Percentiles rank a stretch among this genome's conserved stretches.
These are phyloP conservation scores for Ophion obscuratus DNA, from an alignment of 2,888 invertebrate genomes.

Conservation along the genomic window DNA sequence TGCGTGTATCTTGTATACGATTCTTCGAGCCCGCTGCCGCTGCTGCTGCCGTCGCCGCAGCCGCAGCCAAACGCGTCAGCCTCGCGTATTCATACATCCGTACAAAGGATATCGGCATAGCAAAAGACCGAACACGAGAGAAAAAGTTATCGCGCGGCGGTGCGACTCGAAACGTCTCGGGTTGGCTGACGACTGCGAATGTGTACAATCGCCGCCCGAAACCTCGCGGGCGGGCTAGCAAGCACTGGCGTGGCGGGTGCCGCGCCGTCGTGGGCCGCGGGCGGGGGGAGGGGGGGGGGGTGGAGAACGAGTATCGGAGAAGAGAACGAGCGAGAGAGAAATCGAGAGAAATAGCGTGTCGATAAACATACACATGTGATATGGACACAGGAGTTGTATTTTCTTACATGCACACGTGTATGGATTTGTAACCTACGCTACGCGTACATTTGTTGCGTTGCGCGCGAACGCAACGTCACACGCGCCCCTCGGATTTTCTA, in stretches of 20 bases:
- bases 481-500: slow-evolving; percentile 26
- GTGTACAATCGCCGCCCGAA: slow-evolving; percentile 19
- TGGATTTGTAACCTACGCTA: slow-evolving; percentile 76
- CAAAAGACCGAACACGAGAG: slow-evolving; percentile 18
- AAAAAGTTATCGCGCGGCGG: slow-evolving; percentile 3
- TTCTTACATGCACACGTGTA: slow-evolving; percentile 72
- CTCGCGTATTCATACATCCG: neutral
- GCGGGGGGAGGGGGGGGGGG: neutral
- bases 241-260: neutral
- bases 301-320: neutral
- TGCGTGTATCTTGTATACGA: neutral
- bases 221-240: neutral
- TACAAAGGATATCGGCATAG: slow-evolving; percentile 25
- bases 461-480: slow-evolving; percentile 68
- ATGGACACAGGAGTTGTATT: neutral
- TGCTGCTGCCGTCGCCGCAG: no score
- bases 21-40: neutral
- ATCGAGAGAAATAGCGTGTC: slow-evolving; percentile 53
- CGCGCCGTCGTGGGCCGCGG: neutral
- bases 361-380: slow-evolving; percentile 61
- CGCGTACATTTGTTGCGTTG: slow-evolving; percentile 73
- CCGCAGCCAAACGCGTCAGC: neutral
- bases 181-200: slow-evolving; percentile 6
- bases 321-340: slow-evolving; percentile 1
- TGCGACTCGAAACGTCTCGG: neutral